Percentiles rank a stretch among this genome's conserved stretches.
phyloP scores from a whole-genome alignment of 2,113 vertebrate species.

The Scartelaos histophorus region DNA sequence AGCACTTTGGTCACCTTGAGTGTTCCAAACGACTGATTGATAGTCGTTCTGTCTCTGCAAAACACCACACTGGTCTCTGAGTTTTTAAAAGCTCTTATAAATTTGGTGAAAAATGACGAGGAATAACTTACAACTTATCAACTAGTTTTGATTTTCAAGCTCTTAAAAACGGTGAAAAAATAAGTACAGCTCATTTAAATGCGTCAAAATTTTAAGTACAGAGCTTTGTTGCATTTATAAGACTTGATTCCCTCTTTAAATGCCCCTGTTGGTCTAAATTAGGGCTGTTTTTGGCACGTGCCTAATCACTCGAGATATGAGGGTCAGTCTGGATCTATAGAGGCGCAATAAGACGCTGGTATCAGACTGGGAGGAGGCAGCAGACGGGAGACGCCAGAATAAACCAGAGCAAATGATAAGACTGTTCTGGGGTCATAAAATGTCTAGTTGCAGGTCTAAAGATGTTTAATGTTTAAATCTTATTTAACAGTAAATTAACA shows the following conservation, averaged over 20 bases:
- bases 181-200: background rate
- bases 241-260: conserved; percentile 27
- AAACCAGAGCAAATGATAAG: conserved; percentile 32
- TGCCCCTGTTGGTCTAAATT: conserved; percentile 21
- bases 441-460: background rate
- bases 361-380: conserved; percentile 15
- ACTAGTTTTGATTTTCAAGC: no score
- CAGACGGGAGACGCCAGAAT: conserved; percentile 52
- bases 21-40: no score
- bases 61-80: no score
- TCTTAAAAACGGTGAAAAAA: no score
- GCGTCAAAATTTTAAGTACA: background rate
- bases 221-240: conserved; percentile 33
- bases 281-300: conserved; percentile 21
- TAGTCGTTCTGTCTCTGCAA: no score
- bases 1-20: no score
- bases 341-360: conserved; percentile 8
- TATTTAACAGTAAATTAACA: no score
- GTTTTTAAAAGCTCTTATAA: no score
- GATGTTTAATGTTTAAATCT: no score
- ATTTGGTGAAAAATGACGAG: no score
- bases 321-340: conserved; percentile 41
- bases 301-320: conserved; percentile 52
- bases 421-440: conserved; percentile 24
- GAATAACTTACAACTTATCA: no score